Conservation (phyloP, 2,888 invertebrate genomes). For the Brassicogethes aeneus region DNA sequence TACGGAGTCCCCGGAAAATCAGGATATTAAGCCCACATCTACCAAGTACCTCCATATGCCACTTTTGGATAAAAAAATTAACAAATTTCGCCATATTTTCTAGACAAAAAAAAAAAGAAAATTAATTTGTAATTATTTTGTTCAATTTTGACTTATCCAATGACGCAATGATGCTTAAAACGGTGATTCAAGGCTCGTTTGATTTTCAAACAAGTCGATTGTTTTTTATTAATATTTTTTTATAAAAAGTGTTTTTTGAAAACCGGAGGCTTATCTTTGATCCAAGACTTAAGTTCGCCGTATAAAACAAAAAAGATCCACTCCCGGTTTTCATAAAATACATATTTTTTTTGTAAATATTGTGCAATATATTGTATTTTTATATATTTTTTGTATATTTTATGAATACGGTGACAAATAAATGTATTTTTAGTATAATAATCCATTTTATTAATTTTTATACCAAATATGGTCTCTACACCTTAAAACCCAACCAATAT, state of each 20-base stretch:
- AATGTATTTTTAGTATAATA: constrained; percentile 24
- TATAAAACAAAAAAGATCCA: constrained; percentile 6
- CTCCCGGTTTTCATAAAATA: not conserved
- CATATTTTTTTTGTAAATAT: constrained; percentile 29
- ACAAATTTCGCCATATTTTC: no score
- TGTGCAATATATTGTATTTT: constrained; percentile 30
- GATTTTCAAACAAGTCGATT: no score
- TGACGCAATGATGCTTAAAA: constrained; percentile 2
- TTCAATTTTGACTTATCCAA: no score
- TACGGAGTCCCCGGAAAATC: constrained; percentile 42
- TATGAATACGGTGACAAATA: constrained; percentile 34
- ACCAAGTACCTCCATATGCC: not conserved
- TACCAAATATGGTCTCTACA: no score
- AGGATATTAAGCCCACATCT: constrained; percentile 36
- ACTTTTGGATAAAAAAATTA: no score
- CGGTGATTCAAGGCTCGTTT: not conserved
- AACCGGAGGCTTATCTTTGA: not conserved
- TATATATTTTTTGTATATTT: constrained; percentile 30
- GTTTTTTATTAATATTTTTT: no score
- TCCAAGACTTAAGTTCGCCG: constrained; percentile 23
- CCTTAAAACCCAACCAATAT: no score
- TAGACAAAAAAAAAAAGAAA: not conserved
- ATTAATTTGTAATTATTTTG: constrained; percentile 3
- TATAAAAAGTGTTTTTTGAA: no score
- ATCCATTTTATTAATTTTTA: constrained; percentile 5